Evolutionary conservation across 2,888 invertebrate genomes (phyloP), one percentile per base, ranked within the genome.

Genomic region (Drosophila falleni): DNA sequence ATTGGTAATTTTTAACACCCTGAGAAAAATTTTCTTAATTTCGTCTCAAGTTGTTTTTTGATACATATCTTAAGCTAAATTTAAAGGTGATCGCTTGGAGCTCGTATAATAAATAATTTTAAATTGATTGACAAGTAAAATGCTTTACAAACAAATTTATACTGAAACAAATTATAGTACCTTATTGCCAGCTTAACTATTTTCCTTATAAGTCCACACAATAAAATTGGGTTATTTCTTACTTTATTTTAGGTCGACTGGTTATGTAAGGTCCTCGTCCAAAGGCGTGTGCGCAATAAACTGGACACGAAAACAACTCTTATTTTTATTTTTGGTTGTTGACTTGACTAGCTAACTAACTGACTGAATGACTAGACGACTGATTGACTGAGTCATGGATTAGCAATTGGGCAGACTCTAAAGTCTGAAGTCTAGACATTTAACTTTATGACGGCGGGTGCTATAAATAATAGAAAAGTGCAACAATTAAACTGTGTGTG

Each of bases 251-350:
- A 44, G 72, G 63, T 73, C 78, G 56, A 35, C 54, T 49, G 26
- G 59, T 76, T 76, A 69, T 44, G 51, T 72, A 76, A 76, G 55
- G 58, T 68, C 68, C 77, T 75, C 62, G 53, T 54, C 29, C 46
- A 31, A 69, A 71, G 72, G 69, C 54, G 49, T 61, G 56, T 31
- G 54, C 42, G 64, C 51, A 37, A 64, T 54, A 71, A 75, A 68
- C 58, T 69, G 55, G 61, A 59, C 78, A 62, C 44, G 55, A 69
- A 65, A 78, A 60, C 65, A 10, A 42, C 55, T 50, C 66, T 67
- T 67, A 61, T 44, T 13, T 16, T 3, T 16, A n/a, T 15, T 2
- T n/a, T 9, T 5, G 9, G 19, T 9, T 10, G 11, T 29, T 42
- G 13, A 44, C 71, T 58, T 74, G 61, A 67, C 33, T 46, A 37